A percentile compares a stretch with the other conserved stretches of the same genome.
Evolutionary conservation across 2,888 invertebrate species (phyloP).

Genomic region (Crocallis elinguaria): DNA sequence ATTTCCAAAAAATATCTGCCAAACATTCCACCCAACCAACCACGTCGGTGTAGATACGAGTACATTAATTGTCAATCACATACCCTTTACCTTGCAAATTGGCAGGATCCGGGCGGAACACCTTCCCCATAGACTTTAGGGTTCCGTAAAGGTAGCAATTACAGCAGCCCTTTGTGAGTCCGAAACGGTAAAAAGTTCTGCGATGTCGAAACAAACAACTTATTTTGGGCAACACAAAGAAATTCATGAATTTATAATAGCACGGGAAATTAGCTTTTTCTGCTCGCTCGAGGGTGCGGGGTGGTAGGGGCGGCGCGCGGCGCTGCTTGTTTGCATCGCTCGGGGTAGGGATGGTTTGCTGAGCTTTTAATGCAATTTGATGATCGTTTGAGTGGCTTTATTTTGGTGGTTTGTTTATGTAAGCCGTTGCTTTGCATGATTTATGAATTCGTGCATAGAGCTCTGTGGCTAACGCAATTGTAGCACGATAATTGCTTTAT

Average conservation of each 20-base stretch:
- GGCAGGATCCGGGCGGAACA: constrained; percentile 20
- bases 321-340: constrained; percentile 3
- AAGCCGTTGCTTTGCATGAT: background rate
- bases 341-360: background rate
- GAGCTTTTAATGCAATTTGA: background rate
- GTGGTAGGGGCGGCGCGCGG: constrained; percentile 18
- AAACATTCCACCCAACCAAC: background rate
- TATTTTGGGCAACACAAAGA: constrained; percentile 74
- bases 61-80: constrained; percentile 28
- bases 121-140: constrained; percentile 39
- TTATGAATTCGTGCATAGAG: background rate
- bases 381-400: background rate
- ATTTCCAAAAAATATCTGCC: too few species aligned
- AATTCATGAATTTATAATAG: constrained; percentile 79
- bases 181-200: constrained; percentile 52
- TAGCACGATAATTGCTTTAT: too few species aligned
- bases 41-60: background rate
- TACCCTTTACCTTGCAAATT: constrained; percentile 20
- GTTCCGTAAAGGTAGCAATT: constrained; percentile 56
- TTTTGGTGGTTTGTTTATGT: background rate
- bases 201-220: constrained; percentile 74
- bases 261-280: constrained; percentile 77
- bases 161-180: constrained; percentile 56
- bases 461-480: too few species aligned
- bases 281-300: constrained; percentile 47